phyloP scores from a whole-genome alignment of 1,140 invertebrate genomes.

The Drosophila nigromelanica region DNA sequence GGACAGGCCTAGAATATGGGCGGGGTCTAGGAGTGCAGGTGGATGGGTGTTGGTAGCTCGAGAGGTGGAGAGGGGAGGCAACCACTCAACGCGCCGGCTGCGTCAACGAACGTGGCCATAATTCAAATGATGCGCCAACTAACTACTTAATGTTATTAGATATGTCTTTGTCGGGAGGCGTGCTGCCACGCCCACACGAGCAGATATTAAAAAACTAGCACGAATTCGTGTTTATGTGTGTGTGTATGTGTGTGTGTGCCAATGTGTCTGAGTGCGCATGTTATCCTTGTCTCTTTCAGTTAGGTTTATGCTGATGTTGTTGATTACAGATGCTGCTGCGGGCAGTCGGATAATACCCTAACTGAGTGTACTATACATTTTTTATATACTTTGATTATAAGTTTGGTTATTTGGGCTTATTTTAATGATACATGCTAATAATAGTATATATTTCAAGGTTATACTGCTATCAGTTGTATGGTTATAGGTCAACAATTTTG shows the following conservation, averaged over 20 bases:
- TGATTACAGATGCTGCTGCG: slow-evolving; percentile 64
- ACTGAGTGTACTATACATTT: not conserved
- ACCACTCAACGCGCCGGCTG: slow-evolving; percentile 59
- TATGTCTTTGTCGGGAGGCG: slow-evolving; percentile 56
- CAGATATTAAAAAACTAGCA: slow-evolving; percentile 46
- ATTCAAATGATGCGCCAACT: slow-evolving; percentile 78
- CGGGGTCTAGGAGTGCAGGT: not conserved
- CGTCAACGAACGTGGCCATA: slow-evolving; percentile 72
- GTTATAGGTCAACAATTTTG: too few species aligned
- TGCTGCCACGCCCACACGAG: slow-evolving; percentile 48
- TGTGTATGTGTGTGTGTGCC: slow-evolving; percentile 7
- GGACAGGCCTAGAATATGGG: slow-evolving; percentile 16
- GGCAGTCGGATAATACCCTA: slow-evolving; percentile 6
- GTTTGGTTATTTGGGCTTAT: too few species aligned
- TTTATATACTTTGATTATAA: too few species aligned
- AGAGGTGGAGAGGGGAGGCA: not conserved
- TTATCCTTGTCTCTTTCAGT: slow-evolving; percentile 37
- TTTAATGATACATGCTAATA: too few species aligned
- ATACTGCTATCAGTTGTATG: too few species aligned
- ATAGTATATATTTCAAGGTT: too few species aligned
- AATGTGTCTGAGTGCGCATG: slow-evolving; percentile 7
- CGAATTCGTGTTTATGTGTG: slow-evolving; percentile 29
- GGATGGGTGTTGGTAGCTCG: not conserved
- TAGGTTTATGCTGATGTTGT: slow-evolving; percentile 75
- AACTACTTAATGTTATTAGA: slow-evolving; percentile 78